Evolutionary conservation across 2,797 vertebrate species (phyloP), one percentile per base, ranked within the genome.

Genomic region (Tenualosa ilisha): DNA sequence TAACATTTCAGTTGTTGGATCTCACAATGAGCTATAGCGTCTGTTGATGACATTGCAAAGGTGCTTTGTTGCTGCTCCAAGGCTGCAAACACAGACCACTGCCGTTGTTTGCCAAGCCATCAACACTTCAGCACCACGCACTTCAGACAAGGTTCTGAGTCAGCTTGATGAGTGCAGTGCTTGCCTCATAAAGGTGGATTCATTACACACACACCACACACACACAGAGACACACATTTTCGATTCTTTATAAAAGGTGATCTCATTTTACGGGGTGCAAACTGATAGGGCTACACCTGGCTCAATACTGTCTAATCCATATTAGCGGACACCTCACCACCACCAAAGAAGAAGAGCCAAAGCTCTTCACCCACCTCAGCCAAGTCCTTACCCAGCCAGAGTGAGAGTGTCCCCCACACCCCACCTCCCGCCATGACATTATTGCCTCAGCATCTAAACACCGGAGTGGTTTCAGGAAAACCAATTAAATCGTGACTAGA

Each of bases 401-500:
- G 13, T 37, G 5, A 56, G 54, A 22, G 17, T 22, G 17, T 3
- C 53, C 53, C 65, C 4, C 68, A 37, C 15, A 17, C 72, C 37
- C 6, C 68, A 13, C 31, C 37, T 4, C 26, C 12, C 68, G 4
- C 68, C 68, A 79, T 9, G 40, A 43, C 72, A 46, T 79, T 17
- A 79, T 22, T 46, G 72, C 72, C 72, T 79, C 72, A 43, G 72
- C 72, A 79, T 46, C 72, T 79, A 43, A 82, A 68, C 40, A n/a
- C 26, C 84, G 51, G 9, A 85, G 85, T n/a, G 31, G 84, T 72
- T 90, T 75, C 85, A 88, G 87, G 81, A 87, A 89, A 90, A 89
- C 82, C 90, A 88, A 91, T 89, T 79, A 79, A 79, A 79, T 79
- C 6, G 37, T 46, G 72, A 79, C 72, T 79, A 46, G 72, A 79